These are phyloP conservation scores for Byasa hedistus DNA, from an alignment of 2,888 invertebrate species.

Conservation along the genomic window DNA sequence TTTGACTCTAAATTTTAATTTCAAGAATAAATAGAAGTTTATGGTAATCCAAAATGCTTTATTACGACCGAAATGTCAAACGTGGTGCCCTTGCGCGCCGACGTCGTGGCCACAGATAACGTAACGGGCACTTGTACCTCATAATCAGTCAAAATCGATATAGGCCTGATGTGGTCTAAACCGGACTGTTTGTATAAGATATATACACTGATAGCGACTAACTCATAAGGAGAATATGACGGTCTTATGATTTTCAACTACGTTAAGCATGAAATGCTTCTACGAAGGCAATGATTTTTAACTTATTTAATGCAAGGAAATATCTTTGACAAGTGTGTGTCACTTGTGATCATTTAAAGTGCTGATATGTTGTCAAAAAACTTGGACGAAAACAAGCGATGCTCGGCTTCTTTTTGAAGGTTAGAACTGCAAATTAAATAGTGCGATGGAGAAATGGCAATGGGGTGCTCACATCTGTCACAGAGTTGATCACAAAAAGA, in stretches of 20 bases:
- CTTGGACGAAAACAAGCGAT: too few relatives aligned
- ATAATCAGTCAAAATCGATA: constrained; percentile 71
- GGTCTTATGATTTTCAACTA: constrained; percentile 12
- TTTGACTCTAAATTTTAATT: not conserved
- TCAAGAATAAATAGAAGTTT: not conserved
- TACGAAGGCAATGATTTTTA: too few relatives aligned
- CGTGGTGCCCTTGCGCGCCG: constrained; percentile 28
- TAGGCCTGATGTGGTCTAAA: constrained; percentile 44
- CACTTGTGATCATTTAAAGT: too few relatives aligned
- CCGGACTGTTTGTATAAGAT: constrained; percentile 58
- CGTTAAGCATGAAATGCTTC: not conserved
- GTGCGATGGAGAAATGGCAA: too few relatives aligned
- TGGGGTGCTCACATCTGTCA: too few relatives aligned
- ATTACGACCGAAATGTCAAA: constrained; percentile 26
- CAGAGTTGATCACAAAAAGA: too few relatives aligned
- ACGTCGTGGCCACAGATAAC: constrained; percentile 35
- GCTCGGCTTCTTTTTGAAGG: too few relatives aligned
- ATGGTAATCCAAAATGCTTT: constrained; percentile 3
- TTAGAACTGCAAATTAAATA: too few relatives aligned
- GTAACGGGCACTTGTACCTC: constrained; percentile 42
- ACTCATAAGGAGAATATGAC: constrained; percentile 36
- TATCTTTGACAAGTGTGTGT: too few relatives aligned
- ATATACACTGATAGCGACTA: constrained; percentile 45
- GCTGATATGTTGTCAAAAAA: too few relatives aligned
- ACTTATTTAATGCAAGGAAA: too few relatives aligned